phyloP scores from a whole-genome alignment of 2,113 vertebrate genomes.

The Reinhardtius hippoglossoides region DNA sequence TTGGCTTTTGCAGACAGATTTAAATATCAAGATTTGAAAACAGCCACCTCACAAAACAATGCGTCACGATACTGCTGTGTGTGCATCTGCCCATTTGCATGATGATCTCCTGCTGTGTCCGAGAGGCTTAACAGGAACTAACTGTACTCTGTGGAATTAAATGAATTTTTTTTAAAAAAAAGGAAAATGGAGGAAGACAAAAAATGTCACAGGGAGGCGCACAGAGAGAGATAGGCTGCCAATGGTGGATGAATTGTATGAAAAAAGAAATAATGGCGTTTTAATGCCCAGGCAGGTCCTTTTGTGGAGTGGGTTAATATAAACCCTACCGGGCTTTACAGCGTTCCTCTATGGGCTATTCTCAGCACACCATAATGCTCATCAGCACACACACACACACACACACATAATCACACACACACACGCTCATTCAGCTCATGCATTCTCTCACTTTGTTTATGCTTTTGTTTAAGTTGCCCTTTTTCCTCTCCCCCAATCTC shows the following conservation, averaged over 20 bases:
- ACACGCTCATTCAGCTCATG: constrained; percentile 28
- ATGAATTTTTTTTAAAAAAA: constrained; percentile 46
- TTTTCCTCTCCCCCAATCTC: constrained; percentile 28
- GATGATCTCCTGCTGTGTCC: constrained; percentile 57
- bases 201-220: constrained; percentile 21
- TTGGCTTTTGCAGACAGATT: constrained; percentile 33
- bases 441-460: constrained; percentile 42
- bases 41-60: constrained; percentile 40
- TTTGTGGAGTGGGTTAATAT: constrained; percentile 46
- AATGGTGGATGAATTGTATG: constrained; percentile 49
- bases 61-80: constrained; percentile 40
- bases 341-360: constrained; percentile 51
- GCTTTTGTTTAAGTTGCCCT: constrained; percentile 32
- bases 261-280: constrained; percentile 54
- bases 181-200: constrained; percentile 10
- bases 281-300: constrained; percentile 63
- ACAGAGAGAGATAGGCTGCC: constrained; percentile 9
- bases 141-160: constrained; percentile 62
- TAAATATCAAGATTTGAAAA: constrained; percentile 32
- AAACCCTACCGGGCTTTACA: constrained; percentile 44
- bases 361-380: constrained; percentile 36
- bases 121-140: constrained; percentile 58
- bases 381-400: constrained; percentile 27
- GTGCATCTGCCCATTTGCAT: constrained; percentile 44
- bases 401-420: constrained; percentile 14